Conservation (phyloP, 2,797 vertebrate species). For the Cuniculus paca region DNA sequence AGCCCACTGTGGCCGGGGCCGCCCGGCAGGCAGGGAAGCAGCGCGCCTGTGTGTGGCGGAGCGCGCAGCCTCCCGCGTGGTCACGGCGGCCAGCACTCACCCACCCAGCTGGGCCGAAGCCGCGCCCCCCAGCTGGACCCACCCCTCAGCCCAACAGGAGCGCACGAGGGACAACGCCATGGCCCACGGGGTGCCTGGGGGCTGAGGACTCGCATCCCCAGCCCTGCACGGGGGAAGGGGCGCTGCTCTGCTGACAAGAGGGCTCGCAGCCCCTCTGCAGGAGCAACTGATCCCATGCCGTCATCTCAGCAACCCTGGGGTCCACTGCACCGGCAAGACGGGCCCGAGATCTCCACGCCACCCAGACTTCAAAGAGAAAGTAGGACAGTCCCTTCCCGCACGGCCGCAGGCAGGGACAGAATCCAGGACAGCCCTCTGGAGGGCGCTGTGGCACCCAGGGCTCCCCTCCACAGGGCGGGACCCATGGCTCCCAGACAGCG, state of each 20-base stretch:
- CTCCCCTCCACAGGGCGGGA: no score
- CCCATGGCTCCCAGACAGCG: not conserved
- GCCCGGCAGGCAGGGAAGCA: no score
- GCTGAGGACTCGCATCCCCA: no score
- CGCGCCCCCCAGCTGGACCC: no score
- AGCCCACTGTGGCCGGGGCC: not conserved
- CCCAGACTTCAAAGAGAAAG: not conserved
- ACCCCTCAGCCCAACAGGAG: not conserved
- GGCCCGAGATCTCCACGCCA: not conserved
- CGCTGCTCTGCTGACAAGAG: not conserved
- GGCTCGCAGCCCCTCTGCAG: not conserved
- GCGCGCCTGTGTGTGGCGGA: not conserved
- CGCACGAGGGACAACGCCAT: no score
- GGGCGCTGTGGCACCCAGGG: not conserved
- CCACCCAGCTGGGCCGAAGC: no score
- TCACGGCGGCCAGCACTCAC: not conserved
- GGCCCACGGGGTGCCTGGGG: no score
- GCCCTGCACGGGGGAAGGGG: not conserved
- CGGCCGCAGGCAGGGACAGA: not conserved
- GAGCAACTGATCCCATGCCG: not conserved
- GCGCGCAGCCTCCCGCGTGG: not conserved
- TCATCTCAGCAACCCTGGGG: not conserved
- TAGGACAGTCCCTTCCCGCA: not conserved
- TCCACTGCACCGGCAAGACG: fast-evolving
- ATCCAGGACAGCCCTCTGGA: not conserved